phyloP scores from a whole-genome alignment of 92 coral and sea anemone genomes.

The Anthopleura xanthogrammica region DNA sequence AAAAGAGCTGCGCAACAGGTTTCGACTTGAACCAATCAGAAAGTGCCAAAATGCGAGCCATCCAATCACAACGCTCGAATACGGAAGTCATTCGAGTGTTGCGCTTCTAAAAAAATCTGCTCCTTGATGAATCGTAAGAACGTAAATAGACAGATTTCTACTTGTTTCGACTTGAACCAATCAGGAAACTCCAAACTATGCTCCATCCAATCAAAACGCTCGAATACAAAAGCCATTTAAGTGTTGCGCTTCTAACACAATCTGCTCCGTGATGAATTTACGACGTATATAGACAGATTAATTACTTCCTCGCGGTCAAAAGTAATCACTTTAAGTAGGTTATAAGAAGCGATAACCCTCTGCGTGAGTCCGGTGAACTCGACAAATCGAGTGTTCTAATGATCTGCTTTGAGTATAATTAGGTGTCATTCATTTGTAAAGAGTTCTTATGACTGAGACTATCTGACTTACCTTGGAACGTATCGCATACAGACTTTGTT shows the following conservation, averaged over 20 bases:
- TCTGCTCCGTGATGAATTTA: not conserved
- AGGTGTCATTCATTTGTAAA: not conserved
- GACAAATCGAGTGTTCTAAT: not conserved
- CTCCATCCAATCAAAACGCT: not conserved
- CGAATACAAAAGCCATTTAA: not conserved
- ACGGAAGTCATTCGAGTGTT: not conserved
- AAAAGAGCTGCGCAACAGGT: too few species aligned
- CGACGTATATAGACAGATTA: not conserved
- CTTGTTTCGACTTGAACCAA: not conserved
- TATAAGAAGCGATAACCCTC: conserved; percentile 9
- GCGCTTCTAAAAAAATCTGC: not conserved
- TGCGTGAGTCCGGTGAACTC: conserved; percentile 11
- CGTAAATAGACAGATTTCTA: too few species aligned
- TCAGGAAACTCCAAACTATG: not conserved
- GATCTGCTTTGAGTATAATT: not conserved
- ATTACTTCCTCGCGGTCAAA: conserved; percentile 1
- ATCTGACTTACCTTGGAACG: conserved; percentile 25
- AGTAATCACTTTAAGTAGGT: not conserved
- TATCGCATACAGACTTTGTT: conserved; percentile 19
- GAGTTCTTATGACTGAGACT: not conserved
- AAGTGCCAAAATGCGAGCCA: too few species aligned
- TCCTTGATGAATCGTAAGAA: not conserved
- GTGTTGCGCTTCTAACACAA: not conserved
- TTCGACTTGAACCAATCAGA: too few species aligned
- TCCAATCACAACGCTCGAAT: not conserved